A percentile compares a stretch with the other conserved stretches of the same genome.
These are phyloP conservation scores for Girardia tigrina DNA, from an alignment of 2,888 invertebrate genomes.

Conservation along the genomic window DNA sequence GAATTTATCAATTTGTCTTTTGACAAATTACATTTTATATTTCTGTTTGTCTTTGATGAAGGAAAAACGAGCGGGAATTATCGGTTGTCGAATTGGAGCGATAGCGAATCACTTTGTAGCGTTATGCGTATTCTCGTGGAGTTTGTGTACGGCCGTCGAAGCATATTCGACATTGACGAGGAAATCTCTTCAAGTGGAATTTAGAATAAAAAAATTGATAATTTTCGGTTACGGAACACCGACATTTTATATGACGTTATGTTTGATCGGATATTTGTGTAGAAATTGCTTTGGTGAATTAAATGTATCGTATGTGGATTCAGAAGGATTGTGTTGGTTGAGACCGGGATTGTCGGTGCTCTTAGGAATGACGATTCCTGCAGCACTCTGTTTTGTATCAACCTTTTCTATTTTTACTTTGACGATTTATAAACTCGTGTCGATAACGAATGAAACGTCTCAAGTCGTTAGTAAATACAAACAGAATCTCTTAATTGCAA, in stretches of 20 bases:
- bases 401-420: not conserved
- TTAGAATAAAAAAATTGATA: not conserved
- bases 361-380: slow-evolving; percentile 31
- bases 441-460: not conserved
- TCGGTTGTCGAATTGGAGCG: slow-evolving; percentile 20
- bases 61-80: not conserved
- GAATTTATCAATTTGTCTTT: slow-evolving; percentile 17
- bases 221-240: not conserved
- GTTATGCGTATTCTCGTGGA: slow-evolving; percentile 23
- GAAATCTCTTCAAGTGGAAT: not conserved
- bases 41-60: not conserved
- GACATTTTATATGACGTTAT: not conserved
- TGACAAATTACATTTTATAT: not conserved
- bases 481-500: not conserved
- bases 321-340: slow-evolving; percentile 24
- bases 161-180: not conserved
- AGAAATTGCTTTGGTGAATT: slow-evolving; percentile 16
- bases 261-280: not conserved
- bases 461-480: not conserved
- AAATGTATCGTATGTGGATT: not conserved
- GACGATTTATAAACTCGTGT: not conserved
- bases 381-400: not conserved
- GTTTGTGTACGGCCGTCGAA: slow-evolving; percentile 13
- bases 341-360: not conserved
- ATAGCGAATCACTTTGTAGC: not conserved